Conservation (phyloP, 2,113 vertebrate species). For the Laterallus jamaicensis region DNA sequence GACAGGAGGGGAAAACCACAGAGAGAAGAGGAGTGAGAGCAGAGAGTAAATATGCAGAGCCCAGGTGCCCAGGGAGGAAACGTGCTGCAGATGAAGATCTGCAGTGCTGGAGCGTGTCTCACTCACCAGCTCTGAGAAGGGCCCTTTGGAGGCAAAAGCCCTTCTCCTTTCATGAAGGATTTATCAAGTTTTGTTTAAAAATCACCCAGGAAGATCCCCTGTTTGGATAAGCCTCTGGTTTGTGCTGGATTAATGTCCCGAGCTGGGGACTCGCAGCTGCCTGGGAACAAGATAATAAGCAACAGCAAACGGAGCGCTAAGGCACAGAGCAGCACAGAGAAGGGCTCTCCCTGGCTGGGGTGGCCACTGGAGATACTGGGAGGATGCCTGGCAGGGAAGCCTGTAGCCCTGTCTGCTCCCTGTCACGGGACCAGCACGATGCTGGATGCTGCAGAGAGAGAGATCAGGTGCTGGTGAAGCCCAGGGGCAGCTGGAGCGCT, state of each 20-base stretch:
- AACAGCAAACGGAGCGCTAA: not conserved
- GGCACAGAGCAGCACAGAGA: fast-evolving
- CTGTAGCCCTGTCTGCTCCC: fast-evolving
- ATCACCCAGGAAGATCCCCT: not conserved
- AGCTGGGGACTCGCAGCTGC: not conserved
- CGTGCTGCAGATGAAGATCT: not conserved
- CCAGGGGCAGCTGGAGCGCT: fast-evolving
- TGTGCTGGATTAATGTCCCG: not conserved
- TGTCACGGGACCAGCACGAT: not conserved
- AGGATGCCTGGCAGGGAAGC: not conserved
- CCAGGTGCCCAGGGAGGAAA: not conserved
- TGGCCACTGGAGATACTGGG: fast-evolving
- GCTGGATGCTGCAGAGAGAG: not conserved
- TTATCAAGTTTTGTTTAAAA: conserved; percentile 13
- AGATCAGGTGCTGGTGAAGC: not conserved
- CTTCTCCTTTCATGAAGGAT: not conserved
- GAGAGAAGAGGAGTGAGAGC: not conserved
- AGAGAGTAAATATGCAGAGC: fast-evolving
- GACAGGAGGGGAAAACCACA: not conserved
- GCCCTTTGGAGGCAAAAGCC: not conserved
- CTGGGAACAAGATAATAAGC: not conserved
- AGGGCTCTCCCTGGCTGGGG: fast-evolving
- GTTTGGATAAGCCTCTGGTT: not conserved
- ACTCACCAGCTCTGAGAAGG: not conserved
- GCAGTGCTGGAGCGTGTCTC: not conserved